phyloP scores from a whole-genome alignment of 2,797 vertebrate genomes.

The Tapera naevia region DNA sequence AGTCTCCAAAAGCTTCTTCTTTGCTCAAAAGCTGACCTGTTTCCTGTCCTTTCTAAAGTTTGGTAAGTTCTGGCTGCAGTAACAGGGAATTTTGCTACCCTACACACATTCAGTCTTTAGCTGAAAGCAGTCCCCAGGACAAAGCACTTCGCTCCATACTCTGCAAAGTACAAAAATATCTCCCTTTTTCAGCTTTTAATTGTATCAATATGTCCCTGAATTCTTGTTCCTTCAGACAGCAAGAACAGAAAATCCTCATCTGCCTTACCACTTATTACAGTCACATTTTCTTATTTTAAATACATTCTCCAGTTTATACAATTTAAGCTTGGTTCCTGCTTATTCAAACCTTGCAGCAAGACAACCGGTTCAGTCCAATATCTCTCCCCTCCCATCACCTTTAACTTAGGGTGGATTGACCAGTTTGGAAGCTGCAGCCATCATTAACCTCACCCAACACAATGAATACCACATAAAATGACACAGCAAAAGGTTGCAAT shows the following conservation, averaged over 20 bases:
- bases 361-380: background rate
- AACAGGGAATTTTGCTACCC: background rate
- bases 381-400: background rate
- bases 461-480: background rate
- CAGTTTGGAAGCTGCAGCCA: background rate
- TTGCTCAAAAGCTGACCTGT: background rate
- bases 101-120: background rate
- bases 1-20: background rate
- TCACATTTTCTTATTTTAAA: background rate
- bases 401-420: background rate
- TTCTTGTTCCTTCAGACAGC: background rate
- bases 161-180: background rate
- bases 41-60: background rate
- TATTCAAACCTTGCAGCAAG: background rate
- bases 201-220: background rate
- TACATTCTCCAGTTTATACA: background rate
- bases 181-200: background rate
- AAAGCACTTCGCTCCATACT: background rate
- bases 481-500: background rate
- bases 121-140: background rate
- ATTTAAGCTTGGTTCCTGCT: background rate
- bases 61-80: background rate
- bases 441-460: background rate
- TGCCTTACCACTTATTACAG: background rate
- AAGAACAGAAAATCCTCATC: background rate